phyloP scores from a whole-genome alignment of 2,797 vertebrate species.

The Enteromius unitaeniatus region DNA sequence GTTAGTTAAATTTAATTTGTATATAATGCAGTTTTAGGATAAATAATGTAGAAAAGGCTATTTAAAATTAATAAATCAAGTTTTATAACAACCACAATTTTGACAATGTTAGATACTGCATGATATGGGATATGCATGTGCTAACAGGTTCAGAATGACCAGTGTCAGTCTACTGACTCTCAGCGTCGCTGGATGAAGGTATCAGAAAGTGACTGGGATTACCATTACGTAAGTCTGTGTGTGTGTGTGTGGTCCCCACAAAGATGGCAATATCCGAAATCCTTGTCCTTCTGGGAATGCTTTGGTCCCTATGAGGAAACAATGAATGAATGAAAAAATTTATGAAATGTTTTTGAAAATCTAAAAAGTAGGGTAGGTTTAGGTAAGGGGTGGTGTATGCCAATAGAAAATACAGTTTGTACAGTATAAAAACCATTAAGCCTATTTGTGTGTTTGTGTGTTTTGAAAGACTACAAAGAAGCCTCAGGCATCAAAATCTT shows the following conservation, averaged over 20 bases:
- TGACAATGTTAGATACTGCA: not conserved
- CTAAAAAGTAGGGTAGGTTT: not conserved
- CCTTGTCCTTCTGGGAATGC: not conserved
- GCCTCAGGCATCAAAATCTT: not conserved
- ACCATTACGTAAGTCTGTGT: constrained; percentile 78
- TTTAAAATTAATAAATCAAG: not conserved
- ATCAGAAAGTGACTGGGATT: constrained; percentile 86
- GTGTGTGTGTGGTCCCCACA: not conserved
- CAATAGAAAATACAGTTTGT: not conserved
- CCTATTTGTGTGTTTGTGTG: not conserved
- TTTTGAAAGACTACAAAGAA: not conserved
- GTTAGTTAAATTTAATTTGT: not conserved
- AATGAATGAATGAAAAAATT: not conserved
- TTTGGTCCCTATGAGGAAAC: not conserved
- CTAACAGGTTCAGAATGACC: constrained; percentile 92
- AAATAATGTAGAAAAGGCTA: no score
- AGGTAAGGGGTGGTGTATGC: not conserved
- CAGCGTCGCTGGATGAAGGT: constrained; percentile 86
- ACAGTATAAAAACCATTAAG: not conserved
- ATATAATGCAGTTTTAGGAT: not conserved
- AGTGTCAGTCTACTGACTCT: constrained; percentile 90
- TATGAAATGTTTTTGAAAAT: no score
- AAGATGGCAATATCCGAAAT: not conserved
- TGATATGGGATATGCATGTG: constrained; percentile 13
- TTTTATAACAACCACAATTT: not conserved